phyloP scores from a whole-genome alignment of 2,113 vertebrate genomes.

The Aptenodytes patagonicus region DNA sequence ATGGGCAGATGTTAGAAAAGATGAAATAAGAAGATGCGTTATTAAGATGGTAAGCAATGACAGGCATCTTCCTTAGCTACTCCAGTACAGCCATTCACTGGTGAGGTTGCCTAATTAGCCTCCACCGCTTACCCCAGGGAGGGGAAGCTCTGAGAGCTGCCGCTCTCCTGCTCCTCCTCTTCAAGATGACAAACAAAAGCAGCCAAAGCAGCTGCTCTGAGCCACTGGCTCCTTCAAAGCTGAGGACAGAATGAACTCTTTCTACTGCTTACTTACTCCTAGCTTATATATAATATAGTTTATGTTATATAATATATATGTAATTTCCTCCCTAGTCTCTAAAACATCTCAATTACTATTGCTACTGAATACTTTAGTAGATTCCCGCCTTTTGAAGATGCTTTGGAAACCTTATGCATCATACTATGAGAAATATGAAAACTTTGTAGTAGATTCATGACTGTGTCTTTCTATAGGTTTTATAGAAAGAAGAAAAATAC shows the following conservation, averaged over 20 bases:
- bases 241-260: neutral
- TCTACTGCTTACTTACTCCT: neutral
- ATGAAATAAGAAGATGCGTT: neutral
- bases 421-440: neutral
- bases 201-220: neutral
- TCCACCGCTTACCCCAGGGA: constrained; percentile 5
- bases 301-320: neutral
- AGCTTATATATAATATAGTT: neutral
- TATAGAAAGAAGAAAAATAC: neutral
- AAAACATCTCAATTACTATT: neutral
- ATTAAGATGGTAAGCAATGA: neutral
- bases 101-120: neutral
- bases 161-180: neutral
- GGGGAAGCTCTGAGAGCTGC: neutral
- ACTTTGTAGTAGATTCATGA: neutral
- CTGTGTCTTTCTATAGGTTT: neutral
- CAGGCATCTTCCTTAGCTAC: neutral
- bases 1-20: neutral
- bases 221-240: neutral
- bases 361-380: neutral
- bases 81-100: neutral
- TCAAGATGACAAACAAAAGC: neutral
- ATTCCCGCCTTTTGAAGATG: neutral
- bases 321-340: neutral
- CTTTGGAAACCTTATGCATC: neutral